phyloP scores from a whole-genome alignment of 2,888 invertebrate species.

The Leptinotarsa rubiginosa region DNA sequence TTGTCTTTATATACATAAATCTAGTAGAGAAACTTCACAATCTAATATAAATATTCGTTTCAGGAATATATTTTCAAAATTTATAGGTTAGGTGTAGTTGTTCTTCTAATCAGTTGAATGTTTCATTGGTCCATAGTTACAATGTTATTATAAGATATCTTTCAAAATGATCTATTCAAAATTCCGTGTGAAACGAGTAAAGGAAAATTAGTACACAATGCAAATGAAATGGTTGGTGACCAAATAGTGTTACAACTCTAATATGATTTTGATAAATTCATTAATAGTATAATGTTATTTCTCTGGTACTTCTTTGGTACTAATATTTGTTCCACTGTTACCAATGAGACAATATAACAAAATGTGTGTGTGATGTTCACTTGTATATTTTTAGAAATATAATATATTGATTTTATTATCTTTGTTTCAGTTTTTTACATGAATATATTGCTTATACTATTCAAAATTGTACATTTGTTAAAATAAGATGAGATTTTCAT shows the following conservation, averaged over 20 bases:
- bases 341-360: slow-evolving; percentile 22
- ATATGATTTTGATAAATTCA: not conserved
- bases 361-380: slow-evolving; percentile 21
- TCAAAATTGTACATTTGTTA: not conserved
- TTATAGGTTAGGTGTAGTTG: not conserved
- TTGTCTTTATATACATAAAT: not conserved
- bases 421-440: slow-evolving; percentile 18
- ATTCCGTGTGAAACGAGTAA: too few relatives aligned
- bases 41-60: not conserved
- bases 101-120: not conserved
- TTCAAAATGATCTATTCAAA: not conserved
- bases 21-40: not conserved
- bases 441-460: slow-evolving; percentile 18
- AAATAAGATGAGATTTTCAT: too few relatives aligned
- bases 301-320: not conserved
- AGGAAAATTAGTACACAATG: too few relatives aligned
- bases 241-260: not conserved
- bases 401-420: slow-evolving; percentile 25
- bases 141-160: not conserved
- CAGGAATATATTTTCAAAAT: slow-evolving; percentile 1
- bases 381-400: slow-evolving; percentile 22
- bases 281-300: too few relatives aligned
- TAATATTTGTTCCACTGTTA: slow-evolving; percentile 16
- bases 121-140: too few relatives aligned
- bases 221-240: not conserved